Percentiles rank a stretch among this genome's conserved stretches.
phyloP scores from a whole-genome alignment of 2,113 vertebrate species.

The Cinclus cinclus region DNA sequence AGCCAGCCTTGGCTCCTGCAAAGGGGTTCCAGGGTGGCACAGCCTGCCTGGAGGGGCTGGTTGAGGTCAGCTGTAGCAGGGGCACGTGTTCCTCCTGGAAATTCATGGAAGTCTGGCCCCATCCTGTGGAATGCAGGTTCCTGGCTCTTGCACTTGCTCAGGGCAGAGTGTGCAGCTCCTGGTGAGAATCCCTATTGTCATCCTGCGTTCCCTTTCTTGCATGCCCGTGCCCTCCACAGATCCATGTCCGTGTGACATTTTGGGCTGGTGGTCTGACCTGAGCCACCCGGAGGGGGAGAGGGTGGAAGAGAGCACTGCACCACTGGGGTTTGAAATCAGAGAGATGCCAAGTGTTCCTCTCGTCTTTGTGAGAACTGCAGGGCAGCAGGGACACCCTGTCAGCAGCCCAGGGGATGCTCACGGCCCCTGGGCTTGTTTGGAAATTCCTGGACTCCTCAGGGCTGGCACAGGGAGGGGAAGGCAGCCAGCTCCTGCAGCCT shows the following conservation, averaged over 20 bases:
- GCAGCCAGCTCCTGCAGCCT: neutral
- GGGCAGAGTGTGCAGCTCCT: neutral
- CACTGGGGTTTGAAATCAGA: neutral
- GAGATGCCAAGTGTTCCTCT: neutral
- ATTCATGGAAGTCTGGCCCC: neutral
- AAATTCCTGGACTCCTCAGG: neutral
- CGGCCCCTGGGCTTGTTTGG: neutral
- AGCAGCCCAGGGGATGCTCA: neutral
- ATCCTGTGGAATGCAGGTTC: neutral
- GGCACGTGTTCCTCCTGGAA: fast-evolving
- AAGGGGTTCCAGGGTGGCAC: neutral
- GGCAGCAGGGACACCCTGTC: neutral
- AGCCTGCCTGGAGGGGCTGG: neutral
- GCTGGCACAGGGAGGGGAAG: neutral
- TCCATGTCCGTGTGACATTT: no score
- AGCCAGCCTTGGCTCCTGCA: neutral
- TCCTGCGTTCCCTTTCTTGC: neutral
- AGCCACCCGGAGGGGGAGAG: neutral
- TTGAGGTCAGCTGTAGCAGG: neutral
- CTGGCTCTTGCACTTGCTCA: neutral
- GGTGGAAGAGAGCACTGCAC: neutral
- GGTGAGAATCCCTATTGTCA: neutral
- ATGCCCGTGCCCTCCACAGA: neutral
- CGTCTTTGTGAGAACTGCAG: neutral
- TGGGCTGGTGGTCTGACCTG: neutral